Base-by-base conservation (phyloP, 2,797 vertebrate species). In the Lagorchestes hirsutus region DNA sequence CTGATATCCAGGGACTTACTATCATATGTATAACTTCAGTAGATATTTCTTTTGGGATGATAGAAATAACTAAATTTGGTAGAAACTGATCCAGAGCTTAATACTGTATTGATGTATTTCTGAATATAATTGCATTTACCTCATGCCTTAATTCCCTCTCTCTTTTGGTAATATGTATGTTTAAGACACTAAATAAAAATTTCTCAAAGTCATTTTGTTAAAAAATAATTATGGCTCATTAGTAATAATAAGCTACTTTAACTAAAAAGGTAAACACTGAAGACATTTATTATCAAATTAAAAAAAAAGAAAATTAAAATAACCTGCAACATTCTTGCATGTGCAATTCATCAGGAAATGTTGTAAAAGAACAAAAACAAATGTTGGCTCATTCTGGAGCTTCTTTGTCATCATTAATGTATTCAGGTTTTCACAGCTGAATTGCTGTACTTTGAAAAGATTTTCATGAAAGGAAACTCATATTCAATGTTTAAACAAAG, bases 371-470 rank as follows among this genome's bases (percentile, higher is more conserved):
- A 98, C 97, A 98, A 98, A 93, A 98, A 98, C 98, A 98, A 98
- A 98, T 97, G 98, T 98, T 98, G 98, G 98, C 97, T 98, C 97
- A 97, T 98, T 98, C 96, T 97, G 97, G 97, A 98, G 98, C 96
- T 98, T 99, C 98, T 99, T 99, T 98, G 98, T 98, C 98, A 98
- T 98, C 97, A 99, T 98, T 99, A 98, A 99, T 98, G 96, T 97
- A 98, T 98, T 98, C 98, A 97, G 97, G 97, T 98, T 98, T 98
- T 98, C 98, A 98, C 97, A 99, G 98, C 96, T 98, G 97, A 99
- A 98, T 97, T 98, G 97, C 96, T 98, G 94, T 97, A 98, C 97
- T 98, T 98, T 98, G 98, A 98, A 98, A 98, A 98, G 98, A 98
- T 98, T 98, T 98, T 98, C 97, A 98, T 98, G 96, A 98, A 98